Evolutionary conservation across 2,797 vertebrate genomes (phyloP), one percentile per base, ranked within the genome.

Genomic region (Bovichtus variegatus): DNA sequence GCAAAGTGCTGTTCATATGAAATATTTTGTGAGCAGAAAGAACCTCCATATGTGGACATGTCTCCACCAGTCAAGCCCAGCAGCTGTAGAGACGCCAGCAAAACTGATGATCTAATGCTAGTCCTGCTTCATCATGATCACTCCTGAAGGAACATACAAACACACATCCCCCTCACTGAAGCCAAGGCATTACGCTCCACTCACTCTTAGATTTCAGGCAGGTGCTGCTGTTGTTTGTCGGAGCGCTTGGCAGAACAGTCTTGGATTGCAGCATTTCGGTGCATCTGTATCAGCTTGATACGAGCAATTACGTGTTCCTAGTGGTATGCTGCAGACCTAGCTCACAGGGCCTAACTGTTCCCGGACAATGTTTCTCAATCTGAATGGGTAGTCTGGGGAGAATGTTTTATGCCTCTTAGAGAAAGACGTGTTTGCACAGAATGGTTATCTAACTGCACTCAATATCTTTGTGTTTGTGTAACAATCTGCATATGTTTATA

Each of bases 1-100:
- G 66, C 44, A 66, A 74, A 83, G 38, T 43, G 49, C 44, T 59
- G 77, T 54, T 85, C 64, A 47, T 61, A 54, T 74, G 64, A 87
- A 90, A 88, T 74, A 76, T 81, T 87, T 65, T 65, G 74, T 40
- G 83, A 86, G 82, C 82, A 62, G 59, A 70, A 57, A 90, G 84
- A 86, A 91, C 90, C 84, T 92, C 92, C 91, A 91, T 92, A 93
- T 93, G 91, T 89, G 91, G 90, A 91, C 81, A 93, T 91, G 81
- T 91, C 87, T 91, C 80, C 83, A 89, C 88, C 86, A 86, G 87
- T 86, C 81, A 76, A 76, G 70, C 86, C 71, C 79, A 86, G 87
- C 87, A 90, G 89, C 89, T 92, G 90, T 63, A 82, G 80, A 89
- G 85, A 91, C 75, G 82, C 91, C 92, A 92, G 90, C 77, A 91